These are phyloP conservation scores for Bubalus kerabau DNA, from an alignment of 2,113 vertebrate genomes.

Conservation along the genomic window DNA sequence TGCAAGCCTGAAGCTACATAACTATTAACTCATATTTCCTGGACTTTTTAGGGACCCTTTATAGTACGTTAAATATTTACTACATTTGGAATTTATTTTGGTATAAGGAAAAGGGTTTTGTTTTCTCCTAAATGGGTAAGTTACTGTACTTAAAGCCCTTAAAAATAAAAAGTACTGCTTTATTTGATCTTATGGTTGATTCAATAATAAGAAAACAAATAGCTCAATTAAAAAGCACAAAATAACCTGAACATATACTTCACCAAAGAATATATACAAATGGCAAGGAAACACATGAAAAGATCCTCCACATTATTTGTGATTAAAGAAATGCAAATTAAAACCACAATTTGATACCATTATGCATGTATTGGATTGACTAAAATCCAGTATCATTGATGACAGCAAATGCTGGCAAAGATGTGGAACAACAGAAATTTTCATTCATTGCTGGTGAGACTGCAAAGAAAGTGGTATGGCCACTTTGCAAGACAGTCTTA, in stretches of 20 bases:
- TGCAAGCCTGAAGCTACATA: background rate
- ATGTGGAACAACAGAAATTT: background rate
- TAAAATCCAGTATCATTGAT: background rate
- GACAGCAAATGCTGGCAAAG: background rate
- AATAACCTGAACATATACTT: background rate
- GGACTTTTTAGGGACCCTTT: background rate
- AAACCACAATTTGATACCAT: background rate
- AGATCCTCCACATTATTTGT: background rate
- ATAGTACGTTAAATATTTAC: constrained; percentile 20
- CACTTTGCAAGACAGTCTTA: background rate
- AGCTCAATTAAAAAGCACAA: background rate
- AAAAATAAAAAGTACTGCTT: background rate
- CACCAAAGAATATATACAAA: background rate
- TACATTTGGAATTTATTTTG: constrained; percentile 37
- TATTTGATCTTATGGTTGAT: background rate
- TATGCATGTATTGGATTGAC: background rate
- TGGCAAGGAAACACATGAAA: background rate
- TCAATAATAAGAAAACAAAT: background rate
- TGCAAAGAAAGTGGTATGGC: background rate
- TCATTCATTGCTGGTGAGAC: background rate
- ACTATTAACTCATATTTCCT: constrained; percentile 4
- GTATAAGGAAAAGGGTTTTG: background rate
- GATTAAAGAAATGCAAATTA: background rate
- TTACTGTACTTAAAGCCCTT: background rate
- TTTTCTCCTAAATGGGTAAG: constrained; percentile 16